A percentile compares a stretch with the other conserved stretches of the same genome.
Conservation (phyloP, 2,888 invertebrate species). For the Lamellibrachia satsuma region DNA sequence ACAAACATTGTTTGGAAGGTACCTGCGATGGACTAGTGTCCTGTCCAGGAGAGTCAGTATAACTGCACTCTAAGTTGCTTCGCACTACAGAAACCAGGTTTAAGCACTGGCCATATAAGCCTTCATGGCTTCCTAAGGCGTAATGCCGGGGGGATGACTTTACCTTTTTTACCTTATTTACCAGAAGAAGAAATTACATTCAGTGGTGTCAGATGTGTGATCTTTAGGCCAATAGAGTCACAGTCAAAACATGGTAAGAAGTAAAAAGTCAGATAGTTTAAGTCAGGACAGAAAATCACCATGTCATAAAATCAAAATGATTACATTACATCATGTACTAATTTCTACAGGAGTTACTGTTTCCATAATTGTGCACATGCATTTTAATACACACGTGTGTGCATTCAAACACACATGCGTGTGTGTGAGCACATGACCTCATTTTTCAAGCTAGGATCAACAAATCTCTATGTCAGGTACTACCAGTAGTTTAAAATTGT, state of each 20-base stretch:
- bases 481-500: background rate
- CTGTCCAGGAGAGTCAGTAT: too few relatives aligned
- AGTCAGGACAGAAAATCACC: background rate
- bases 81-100: too few relatives aligned
- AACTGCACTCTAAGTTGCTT: too few relatives aligned
- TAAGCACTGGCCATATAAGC: too few relatives aligned
- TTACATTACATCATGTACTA: background rate
- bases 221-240: background rate
- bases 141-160: too few relatives aligned
- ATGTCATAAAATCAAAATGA: background rate
- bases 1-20: too few relatives aligned
- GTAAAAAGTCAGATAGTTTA: background rate
- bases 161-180: too few relatives aligned
- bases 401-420: background rate
- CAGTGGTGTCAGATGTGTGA: background rate
- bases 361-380: background rate
- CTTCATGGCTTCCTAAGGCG: too few relatives aligned
- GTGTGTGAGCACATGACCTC: background rate
- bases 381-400: background rate
- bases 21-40: too few relatives aligned
- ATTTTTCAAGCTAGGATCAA: background rate
- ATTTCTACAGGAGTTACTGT: background rate
- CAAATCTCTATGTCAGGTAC: background rate
- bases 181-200: too few relatives aligned
- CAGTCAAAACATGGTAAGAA: background rate